These are phyloP conservation scores for Actenoides lindsayi DNA, from an alignment of 2,113 vertebrate genomes.

Conservation along the genomic window DNA sequence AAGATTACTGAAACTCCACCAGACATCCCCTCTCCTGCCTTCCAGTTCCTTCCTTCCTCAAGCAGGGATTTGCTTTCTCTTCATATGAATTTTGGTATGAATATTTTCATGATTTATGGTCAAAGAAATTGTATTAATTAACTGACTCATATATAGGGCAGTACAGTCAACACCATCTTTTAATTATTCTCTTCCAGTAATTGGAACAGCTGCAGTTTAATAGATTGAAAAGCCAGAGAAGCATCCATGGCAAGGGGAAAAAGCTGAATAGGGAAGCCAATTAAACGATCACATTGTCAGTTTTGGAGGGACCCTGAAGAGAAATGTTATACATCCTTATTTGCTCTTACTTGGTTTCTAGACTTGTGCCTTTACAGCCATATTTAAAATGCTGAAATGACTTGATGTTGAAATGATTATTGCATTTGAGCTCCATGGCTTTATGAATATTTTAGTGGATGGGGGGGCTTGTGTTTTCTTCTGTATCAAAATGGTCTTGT, in stretches of 20 bases:
- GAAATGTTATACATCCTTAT: neutral
- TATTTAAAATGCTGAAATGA: neutral
- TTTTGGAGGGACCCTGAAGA: neutral
- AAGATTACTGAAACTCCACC: too few species aligned
- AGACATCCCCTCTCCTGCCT: too few species aligned
- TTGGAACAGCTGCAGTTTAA: neutral
- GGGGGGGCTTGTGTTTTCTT: neutral
- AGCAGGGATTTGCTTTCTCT: neutral
- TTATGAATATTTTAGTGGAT: neutral
- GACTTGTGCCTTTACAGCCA: neutral
- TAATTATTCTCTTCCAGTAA: neutral
- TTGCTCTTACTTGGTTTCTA: neutral
- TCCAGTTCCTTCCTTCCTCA: neutral
- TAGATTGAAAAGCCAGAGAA: neutral
- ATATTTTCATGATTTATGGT: neutral
- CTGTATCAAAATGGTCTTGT: neutral
- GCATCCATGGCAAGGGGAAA: neutral
- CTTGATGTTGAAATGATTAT: neutral
- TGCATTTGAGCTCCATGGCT: neutral
- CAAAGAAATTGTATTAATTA: neutral
- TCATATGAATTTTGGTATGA: neutral
- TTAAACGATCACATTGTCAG: neutral
- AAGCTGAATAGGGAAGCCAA: neutral
- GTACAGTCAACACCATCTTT: neutral
- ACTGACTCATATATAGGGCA: neutral